Evolutionary conservation across 2,797 vertebrate genomes (phyloP), one percentile per base, ranked within the genome.

Genomic region (Mastacembelus armatus): DNA sequence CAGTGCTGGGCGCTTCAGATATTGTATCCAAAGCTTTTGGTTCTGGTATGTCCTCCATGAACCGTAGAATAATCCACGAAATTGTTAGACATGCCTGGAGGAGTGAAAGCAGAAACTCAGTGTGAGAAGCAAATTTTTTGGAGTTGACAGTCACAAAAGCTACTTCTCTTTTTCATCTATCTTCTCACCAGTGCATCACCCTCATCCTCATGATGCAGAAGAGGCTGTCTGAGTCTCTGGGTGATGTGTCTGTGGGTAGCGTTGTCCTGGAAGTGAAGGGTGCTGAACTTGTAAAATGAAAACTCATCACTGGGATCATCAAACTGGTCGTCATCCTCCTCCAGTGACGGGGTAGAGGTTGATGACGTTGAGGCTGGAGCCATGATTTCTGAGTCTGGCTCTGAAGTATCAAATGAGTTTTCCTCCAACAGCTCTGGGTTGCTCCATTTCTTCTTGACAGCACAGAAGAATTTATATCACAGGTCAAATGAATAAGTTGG

Each of bases 41-140:
- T 69, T 99, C 98, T 0, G 94, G 93, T 19, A 96, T 80, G 78
- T 99, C 98, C 5, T 93, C 97, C 97, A 98, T 99, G 90, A 96
- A 99, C 61, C 96, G 94, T 84, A 98, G 71, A 74, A 99, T 96
- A 71, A 96, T 92, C 85, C 91, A 94, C 93, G 95, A 99, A 7
- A 97, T 85, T 0, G 93, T 93, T 48, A 96, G 85, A 66, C 96
- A 95, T 0, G 94, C 94, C 98, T 99, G 78, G 19, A 49, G 44
- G 2, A 52, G 30, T 3, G 8, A 57, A 24, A 63, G 36, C 24
- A 63, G 18, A 65, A 18, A 21, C 2, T 19, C 8, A 22, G 12
- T 4, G 26, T 43, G 35, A 61, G 48, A 40, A n/a, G n/a, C 1
- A 4, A 71, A 38, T 22, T 15, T 14, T n/a, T 16, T 22, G 16